A percentile compares a stretch with the other conserved stretches of the same genome.
Evolutionary conservation across 2,113 vertebrate genomes (phyloP).

Genomic region (Gymnobelideus leadbeateri): DNA sequence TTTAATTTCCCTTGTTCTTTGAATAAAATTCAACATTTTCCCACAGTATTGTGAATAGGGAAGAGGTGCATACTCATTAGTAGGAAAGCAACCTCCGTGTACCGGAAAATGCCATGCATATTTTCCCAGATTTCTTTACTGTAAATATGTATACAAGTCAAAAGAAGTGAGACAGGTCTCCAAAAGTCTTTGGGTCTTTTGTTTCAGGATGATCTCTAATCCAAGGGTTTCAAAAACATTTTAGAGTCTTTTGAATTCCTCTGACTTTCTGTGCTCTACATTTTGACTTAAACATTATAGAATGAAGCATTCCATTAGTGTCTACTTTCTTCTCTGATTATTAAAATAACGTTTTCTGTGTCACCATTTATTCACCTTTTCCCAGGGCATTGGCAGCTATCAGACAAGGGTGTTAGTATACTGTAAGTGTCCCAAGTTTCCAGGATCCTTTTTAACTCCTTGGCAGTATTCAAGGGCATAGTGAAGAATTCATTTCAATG

Average conservation of each 20-base stretch:
- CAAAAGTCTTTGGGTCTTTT: neutral
- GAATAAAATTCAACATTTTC: neutral
- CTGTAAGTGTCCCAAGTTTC: neutral
- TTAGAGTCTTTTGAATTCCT: neutral
- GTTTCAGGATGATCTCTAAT: neutral
- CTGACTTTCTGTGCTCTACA: neutral
- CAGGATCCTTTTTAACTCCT: neutral
- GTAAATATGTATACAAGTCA: neutral
- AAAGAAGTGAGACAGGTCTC: neutral
- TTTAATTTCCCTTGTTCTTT: neutral
- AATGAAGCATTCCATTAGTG: neutral
- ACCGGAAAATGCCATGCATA: neutral
- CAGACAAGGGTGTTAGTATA: neutral
- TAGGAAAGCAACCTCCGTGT: neutral
- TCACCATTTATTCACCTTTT: slow-evolving; percentile 5
- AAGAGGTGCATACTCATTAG: neutral
- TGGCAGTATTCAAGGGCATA: neutral
- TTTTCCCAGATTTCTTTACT: neutral
- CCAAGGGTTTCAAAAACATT: neutral
- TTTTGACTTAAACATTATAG: neutral
- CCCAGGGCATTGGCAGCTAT: neutral
- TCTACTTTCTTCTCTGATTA: neutral
- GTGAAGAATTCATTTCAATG: slow-evolving; percentile 26
- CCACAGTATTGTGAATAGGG: neutral
- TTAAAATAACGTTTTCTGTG: neutral